Evolutionary conservation across 53 echinoderm and acorn worm species (phyloP).

Genomic region (Holothuria scabra): DNA sequence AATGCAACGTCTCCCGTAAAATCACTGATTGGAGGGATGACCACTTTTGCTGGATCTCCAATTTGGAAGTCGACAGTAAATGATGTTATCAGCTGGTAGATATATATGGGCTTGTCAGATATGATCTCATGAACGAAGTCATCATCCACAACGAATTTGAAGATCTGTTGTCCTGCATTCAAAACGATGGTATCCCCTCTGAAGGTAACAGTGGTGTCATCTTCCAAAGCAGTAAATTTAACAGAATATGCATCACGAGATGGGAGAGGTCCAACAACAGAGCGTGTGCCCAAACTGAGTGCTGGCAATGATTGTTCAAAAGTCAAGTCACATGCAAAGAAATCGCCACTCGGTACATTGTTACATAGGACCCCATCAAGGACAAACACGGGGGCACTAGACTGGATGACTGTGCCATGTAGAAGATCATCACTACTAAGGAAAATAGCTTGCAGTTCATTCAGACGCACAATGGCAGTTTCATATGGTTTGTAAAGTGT

Average conservation of each 20-base stretch:
- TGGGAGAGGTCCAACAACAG: slow-evolving; percentile 36
- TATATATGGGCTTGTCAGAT: slow-evolving; percentile 31
- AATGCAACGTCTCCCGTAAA: slow-evolving; percentile 18
- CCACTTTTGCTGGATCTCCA: slow-evolving; percentile 41
- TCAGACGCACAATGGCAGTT: not conserved
- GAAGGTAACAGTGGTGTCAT: slow-evolving; percentile 15
- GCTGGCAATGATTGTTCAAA: slow-evolving; percentile 39
- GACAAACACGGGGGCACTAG: slow-evolving; percentile 20
- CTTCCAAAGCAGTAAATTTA: slow-evolving; percentile 11
- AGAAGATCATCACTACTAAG: slow-evolving; percentile 6
- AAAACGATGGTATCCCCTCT: not conserved
- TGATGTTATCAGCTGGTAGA: slow-evolving; percentile 6
- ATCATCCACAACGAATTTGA: slow-evolving; percentile 12
- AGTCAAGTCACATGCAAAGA: slow-evolving; percentile 33
- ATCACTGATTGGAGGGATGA: slow-evolving; percentile 13
- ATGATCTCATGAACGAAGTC: slow-evolving; percentile 8
- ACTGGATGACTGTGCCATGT: slow-evolving; percentile 10
- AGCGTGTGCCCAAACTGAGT: not conserved
- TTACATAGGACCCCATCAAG: slow-evolving; percentile 35
- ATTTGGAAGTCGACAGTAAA: slow-evolving; percentile 25
- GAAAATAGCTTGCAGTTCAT: not conserved
- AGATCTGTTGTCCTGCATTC: slow-evolving; percentile 34
- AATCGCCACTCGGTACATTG: not conserved
- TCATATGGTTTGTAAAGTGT: slow-evolving; percentile 8
- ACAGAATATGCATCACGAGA: slow-evolving; percentile 3